phyloP scores from a whole-genome alignment of 1,140 invertebrate species.

The Diploscapter pachys region DNA sequence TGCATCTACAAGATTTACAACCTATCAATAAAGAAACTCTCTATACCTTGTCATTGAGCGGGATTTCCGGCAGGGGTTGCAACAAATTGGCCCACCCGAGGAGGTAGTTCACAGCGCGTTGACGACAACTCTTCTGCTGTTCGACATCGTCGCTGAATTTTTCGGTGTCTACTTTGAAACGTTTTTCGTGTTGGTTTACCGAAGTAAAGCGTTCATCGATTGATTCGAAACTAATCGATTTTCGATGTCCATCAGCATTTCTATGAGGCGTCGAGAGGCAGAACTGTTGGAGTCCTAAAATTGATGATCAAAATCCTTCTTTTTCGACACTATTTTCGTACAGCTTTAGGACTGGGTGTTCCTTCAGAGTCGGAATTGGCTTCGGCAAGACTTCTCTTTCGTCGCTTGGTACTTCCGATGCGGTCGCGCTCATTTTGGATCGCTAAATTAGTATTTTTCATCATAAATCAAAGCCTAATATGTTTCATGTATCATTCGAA shows the following conservation, averaged over 20 bases:
- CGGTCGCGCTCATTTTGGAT: conserved; percentile 77
- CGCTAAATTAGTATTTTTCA: background rate
- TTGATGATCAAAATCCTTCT: background rate
- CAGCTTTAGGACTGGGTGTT: conserved; percentile 24
- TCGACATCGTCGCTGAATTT: background rate
- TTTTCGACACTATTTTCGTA: conserved; percentile 3
- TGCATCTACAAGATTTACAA: background rate
- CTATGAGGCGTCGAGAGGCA: conserved; percentile 35
- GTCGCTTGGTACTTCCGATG: conserved; percentile 62
- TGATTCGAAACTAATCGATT: conserved; percentile 35
- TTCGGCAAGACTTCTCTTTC: conserved; percentile 38
- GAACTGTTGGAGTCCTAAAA: background rate
- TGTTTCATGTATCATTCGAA: no score
- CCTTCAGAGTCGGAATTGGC: conserved; percentile 35
- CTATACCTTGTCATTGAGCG: conserved; percentile 48
- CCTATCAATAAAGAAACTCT: background rate
- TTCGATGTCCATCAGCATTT: conserved; percentile 50
- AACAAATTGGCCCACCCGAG: conserved; percentile 52
- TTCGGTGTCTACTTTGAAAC: no score
- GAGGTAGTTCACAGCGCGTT: conserved; percentile 38
- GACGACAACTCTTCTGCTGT: conserved; percentile 32
- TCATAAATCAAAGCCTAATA: conserved; percentile 19
- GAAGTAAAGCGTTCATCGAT: conserved; percentile 28
- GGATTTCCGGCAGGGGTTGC: conserved; percentile 48
- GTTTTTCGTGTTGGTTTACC: background rate